phyloP scores from a whole-genome alignment of 2,113 vertebrate genomes.

The Sceloporus tristichus region DNA sequence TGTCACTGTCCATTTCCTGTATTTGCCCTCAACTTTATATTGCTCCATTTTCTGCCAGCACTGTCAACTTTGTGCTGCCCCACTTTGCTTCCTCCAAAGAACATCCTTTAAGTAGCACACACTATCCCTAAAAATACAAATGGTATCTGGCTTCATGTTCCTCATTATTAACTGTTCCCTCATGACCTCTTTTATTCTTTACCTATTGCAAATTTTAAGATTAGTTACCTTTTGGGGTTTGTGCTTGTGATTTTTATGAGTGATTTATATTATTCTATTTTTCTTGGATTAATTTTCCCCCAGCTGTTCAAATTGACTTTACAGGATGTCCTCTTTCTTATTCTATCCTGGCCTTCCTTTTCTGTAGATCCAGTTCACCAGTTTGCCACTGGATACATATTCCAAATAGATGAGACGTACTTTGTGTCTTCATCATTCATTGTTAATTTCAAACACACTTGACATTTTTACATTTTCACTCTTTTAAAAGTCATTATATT shows the following conservation, averaged over 20 bases:
- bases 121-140: conserved; percentile 50
- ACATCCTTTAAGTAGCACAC: conserved; percentile 23
- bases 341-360: conserved; percentile 28
- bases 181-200: conserved; percentile 44
- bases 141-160: conserved; percentile 51
- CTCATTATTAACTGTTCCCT: conserved; percentile 34
- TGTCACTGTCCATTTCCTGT: not conserved
- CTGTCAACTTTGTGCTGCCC: conserved; percentile 52
- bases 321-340: not conserved
- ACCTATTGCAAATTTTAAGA: conserved; percentile 28
- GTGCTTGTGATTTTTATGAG: conserved; percentile 8
- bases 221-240: conserved; percentile 20
- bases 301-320: not conserved
- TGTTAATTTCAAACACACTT: conserved; percentile 50
- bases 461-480: conserved; percentile 60
- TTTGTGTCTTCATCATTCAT: conserved; percentile 48
- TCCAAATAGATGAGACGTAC: not conserved
- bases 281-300: conserved; percentile 10
- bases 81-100: conserved; percentile 58
- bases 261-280: not conserved
- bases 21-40: not conserved
- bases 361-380: conserved; percentile 9
- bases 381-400: conserved; percentile 10
- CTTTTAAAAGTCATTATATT: conserved; percentile 35
- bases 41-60: conserved; percentile 19